Base-by-base conservation (phyloP, 1,140 invertebrate genomes). In the Drosophila saltans region DNA sequence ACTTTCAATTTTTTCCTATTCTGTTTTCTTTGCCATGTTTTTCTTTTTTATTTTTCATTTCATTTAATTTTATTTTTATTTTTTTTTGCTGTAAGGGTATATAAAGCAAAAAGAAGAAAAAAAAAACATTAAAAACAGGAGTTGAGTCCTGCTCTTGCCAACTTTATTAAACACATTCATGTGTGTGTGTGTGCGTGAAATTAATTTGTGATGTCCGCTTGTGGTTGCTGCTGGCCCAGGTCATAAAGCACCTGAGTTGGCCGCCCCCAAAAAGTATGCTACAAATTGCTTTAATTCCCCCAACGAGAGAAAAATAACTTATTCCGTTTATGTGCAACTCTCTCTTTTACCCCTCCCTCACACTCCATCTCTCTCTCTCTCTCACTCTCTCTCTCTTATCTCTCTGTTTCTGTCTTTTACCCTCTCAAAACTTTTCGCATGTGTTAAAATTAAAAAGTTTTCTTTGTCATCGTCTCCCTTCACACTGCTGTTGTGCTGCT, bases 391-490 rank as follows among this genome's bases (percentile, higher is more conserved):
- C 3, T 33, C 33, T 9, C 26, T 26, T n/a, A n/a, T 9, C 45
- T 28, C 33, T 33, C 45, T 6, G 4, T 36, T 36, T 36, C 6
- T 36, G 33, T 36, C 33, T 52, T 36, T 78, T 66, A 59, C 68
- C 59, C 41, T 56, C 60, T 33, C 41, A 40, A 78, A 80, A 80
- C 75, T 78, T 80, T 78, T 74, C 75, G 67, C 78, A 80, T 80
- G 78, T 80, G 78, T 75, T 78, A 69, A 80, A 80, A 80, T 80
- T 80, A 75, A 80, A 80, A 80, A 78, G 33, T 80, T 80, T 78
- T 68, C 73, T 72, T 75, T 75, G 24, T 52, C 26, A 21, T 62
- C 40, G 33, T 59, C 58, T 58, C 39, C 60, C 45, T 52, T 52
- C 45, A 52, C 45, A 52, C 45, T 30, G 16, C 16, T 16, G 16